Conservation (phyloP, 2,888 invertebrate species). For the Catocala nupta region DNA sequence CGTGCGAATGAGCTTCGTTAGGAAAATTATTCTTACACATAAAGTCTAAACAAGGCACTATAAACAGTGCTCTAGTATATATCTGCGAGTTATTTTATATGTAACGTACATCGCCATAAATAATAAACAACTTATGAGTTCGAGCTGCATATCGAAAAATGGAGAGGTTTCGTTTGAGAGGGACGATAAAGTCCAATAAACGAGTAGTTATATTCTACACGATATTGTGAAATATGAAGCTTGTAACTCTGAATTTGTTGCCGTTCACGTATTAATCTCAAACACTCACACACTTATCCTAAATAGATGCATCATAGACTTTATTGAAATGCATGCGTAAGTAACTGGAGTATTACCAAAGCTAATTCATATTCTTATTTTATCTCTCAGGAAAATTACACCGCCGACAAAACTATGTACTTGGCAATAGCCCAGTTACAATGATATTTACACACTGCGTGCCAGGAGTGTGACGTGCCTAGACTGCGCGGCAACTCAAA, state of each 20-base stretch:
- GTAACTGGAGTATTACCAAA: slow-evolving; percentile 51
- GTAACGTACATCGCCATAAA: slow-evolving; percentile 3
- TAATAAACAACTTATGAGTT: slow-evolving; percentile 21
- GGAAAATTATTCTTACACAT: slow-evolving; percentile 37
- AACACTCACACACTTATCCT: slow-evolving; percentile 1
- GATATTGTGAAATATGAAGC: slow-evolving; percentile 7
- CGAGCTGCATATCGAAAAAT: slow-evolving; percentile 3
- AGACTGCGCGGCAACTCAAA: slow-evolving; percentile 12
- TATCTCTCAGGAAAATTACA: slow-evolving; percentile 39
- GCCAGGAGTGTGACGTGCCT: slow-evolving; percentile 50
- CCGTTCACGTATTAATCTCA: not conserved
- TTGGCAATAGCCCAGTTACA: slow-evolving; percentile 68
- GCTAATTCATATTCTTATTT: slow-evolving; percentile 42
- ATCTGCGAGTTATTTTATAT: slow-evolving; percentile 24
- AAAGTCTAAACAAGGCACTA: slow-evolving; percentile 19
- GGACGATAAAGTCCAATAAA: slow-evolving; percentile 21
- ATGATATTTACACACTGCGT: slow-evolving; percentile 56
- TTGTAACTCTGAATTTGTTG: slow-evolving; percentile 12
- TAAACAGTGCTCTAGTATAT: slow-evolving; percentile 21
- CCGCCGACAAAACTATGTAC: slow-evolving; percentile 35
- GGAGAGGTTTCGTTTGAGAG: slow-evolving; percentile 26
- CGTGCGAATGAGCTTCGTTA: slow-evolving; percentile 38
- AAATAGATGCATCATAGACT: slow-evolving; percentile 17
- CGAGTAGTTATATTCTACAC: slow-evolving; percentile 3
- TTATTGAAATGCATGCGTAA: slow-evolving; percentile 7